Percentiles rank a stretch among this genome's conserved stretches.
These are phyloP conservation scores for Linurgus olivaceus DNA, from an alignment of 2,797 vertebrate genomes.

Conservation along the genomic window DNA sequence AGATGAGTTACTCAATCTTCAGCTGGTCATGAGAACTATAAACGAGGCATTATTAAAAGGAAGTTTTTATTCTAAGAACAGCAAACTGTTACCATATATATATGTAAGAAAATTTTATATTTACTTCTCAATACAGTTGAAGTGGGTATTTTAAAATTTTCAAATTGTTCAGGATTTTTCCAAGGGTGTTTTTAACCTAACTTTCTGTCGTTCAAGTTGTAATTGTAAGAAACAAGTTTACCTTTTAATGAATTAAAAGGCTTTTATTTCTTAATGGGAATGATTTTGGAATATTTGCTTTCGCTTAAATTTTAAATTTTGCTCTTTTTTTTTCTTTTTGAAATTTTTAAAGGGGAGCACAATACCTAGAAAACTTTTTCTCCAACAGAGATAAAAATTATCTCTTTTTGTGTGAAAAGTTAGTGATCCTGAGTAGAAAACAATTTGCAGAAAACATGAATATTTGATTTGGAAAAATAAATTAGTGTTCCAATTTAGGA, in stretches of 20 bases:
- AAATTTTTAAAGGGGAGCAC: not conserved
- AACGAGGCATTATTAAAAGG: not conserved
- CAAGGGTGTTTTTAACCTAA: not conserved
- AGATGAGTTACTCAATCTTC: not conserved
- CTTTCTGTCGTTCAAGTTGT: not conserved
- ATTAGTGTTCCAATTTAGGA: not conserved
- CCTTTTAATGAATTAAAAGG: not conserved
- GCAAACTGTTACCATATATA: not conserved
- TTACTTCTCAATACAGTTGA: not conserved
- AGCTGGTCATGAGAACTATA: not conserved
- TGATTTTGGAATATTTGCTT: not conserved
- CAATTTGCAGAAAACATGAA: not conserved
- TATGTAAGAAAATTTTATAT: not conserved
- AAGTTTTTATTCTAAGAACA: not conserved
- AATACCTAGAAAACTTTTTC: not conserved
- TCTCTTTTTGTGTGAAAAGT: not conserved
- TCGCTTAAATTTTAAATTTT: not conserved
- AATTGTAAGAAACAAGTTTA: not conserved
- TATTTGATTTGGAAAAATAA: not conserved
- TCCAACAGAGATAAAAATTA: not conserved
- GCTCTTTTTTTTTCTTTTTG: fast-evolving
- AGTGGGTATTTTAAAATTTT: not conserved
- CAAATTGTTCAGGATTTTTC: not conserved
- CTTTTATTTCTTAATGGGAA: not conserved
- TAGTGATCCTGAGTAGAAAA: not conserved